Evolutionary conservation across 2,113 vertebrate genomes (phyloP), one percentile per base, ranked within the genome.

Genomic region (Toxotes jaculatrix): DNA sequence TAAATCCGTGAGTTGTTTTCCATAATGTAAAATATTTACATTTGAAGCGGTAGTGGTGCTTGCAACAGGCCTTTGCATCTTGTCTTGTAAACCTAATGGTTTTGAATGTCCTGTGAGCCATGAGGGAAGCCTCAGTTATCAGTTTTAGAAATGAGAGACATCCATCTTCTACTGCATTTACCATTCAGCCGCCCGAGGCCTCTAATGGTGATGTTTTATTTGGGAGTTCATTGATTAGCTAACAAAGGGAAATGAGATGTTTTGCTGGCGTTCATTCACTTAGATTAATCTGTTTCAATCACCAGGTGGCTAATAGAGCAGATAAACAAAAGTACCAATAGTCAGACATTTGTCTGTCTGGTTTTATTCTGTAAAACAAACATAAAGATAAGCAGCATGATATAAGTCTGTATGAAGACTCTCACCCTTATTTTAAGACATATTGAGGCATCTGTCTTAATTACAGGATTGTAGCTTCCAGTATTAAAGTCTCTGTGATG

Each of bases 61-160:
- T 61, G 45, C 31, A 32, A 9, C n/a, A 53, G 57, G 47, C 68
- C 38, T 21, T 17, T 55, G 31, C 32, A 11, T 23, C 21, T 7
- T 86, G 38, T 27, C 38, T 61, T 42, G 36, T 72, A 34, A 57
- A 69, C 47, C 43, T 34, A 17, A 51, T 53, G 57, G 27, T 42
- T 66, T 2, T 2, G 12, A 66, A 42, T 68, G 74, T 62, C 70
- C 19, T 3, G 57, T 53, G 84, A 63, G 65, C 23, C 57, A 55
- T 43, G 34, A 70, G 21, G 60, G 23, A 45, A 12, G 36, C 14
- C 38, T 70, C 55, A 76, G 7, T 80, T 67, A 74, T 67, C 66
- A 64, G 43, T 69, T 82, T 60, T 36, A 34, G 21, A 77, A 87
- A 85, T 88, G 43, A 89, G 83, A 83, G 42, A 38, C 69, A 82